phyloP scores from a whole-genome alignment of 2,797 vertebrate genomes.

The Paedocypris micromegethes region DNA sequence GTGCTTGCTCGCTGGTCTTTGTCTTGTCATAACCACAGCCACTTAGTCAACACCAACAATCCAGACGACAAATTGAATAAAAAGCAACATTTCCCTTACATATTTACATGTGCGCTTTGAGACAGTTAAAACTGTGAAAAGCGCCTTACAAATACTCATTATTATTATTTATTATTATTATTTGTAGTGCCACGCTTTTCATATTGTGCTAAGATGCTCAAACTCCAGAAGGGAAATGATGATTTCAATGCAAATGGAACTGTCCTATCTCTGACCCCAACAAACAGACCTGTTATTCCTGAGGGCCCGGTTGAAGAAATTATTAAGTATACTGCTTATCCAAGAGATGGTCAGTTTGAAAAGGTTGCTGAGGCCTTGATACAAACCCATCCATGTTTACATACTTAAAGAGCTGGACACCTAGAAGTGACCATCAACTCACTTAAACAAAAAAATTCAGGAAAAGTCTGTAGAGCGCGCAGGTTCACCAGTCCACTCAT shows the following conservation, averaged over 20 bases:
- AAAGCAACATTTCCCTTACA: too few species aligned
- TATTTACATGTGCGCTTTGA: too few species aligned
- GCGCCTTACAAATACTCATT: too few species aligned
- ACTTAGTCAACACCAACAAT: too few species aligned
- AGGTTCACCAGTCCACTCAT: too few species aligned
- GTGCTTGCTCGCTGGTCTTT: too few species aligned
- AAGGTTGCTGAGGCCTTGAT: constrained; percentile 29
- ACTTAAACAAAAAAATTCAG: constrained; percentile 36
- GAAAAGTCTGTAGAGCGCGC: constrained; percentile 15
- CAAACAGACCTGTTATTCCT: constrained; percentile 43
- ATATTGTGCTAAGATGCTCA: constrained; percentile 41
- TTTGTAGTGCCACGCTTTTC: constrained; percentile 32
- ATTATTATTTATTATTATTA: too few species aligned
- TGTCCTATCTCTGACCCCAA: constrained; percentile 35
- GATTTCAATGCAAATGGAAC: constrained; percentile 38
- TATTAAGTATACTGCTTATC: constrained; percentile 42
- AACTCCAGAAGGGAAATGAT: constrained; percentile 35
- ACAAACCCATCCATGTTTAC: constrained; percentile 38
- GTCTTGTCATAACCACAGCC: too few species aligned
- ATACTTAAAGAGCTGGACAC: constrained; percentile 43
- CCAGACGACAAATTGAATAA: too few species aligned
- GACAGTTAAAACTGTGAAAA: too few species aligned
- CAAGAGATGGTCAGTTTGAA: constrained; percentile 38
- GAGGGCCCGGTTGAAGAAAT: constrained; percentile 45
- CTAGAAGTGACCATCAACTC: constrained; percentile 38